phyloP scores from a whole-genome alignment of 2,113 vertebrate species.

The Oceanites oceanicus region DNA sequence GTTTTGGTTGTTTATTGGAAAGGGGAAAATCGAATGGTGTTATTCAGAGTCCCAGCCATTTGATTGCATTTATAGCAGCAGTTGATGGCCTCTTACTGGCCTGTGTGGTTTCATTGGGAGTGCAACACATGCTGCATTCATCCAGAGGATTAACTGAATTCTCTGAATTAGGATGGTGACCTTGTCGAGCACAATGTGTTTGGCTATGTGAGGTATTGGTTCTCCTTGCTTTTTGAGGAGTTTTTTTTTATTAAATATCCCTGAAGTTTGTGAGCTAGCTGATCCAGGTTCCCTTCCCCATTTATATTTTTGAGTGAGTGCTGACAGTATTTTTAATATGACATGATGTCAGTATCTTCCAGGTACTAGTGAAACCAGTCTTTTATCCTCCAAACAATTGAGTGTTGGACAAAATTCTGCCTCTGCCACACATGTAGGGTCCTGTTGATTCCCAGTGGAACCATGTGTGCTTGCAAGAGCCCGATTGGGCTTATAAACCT shows the following conservation, averaged over 20 bases:
- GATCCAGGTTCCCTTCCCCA: neutral
- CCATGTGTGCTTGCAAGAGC: neutral
- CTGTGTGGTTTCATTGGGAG: slow-evolving; percentile 30
- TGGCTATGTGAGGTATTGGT: neutral
- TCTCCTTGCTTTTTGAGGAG: neutral
- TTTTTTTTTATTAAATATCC: neutral
- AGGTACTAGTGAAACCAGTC: neutral
- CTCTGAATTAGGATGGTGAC: slow-evolving; percentile 62
- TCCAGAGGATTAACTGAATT: slow-evolving; percentile 58
- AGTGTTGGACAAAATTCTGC: neutral
- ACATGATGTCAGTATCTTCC: neutral
- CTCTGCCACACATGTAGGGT: neutral
- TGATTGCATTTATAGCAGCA: slow-evolving; percentile 20
- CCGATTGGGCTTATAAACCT: neutral
- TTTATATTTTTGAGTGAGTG: neutral
- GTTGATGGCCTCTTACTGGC: slow-evolving; percentile 32
- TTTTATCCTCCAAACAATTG: neutral
- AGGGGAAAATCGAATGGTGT: slow-evolving; percentile 1
- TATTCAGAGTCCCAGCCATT: neutral
- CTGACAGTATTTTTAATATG: neutral
- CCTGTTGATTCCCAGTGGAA: neutral
- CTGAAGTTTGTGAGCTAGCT: neutral
- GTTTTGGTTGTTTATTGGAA: slow-evolving; percentile 22
- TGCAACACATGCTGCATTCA: slow-evolving; percentile 27
- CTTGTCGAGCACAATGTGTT: slow-evolving; percentile 26